A percentile compares a stretch with the other conserved stretches of the same genome.
phyloP scores from a whole-genome alignment of 2,888 invertebrate genomes.

The Dyspetes luteomarginatus region DNA sequence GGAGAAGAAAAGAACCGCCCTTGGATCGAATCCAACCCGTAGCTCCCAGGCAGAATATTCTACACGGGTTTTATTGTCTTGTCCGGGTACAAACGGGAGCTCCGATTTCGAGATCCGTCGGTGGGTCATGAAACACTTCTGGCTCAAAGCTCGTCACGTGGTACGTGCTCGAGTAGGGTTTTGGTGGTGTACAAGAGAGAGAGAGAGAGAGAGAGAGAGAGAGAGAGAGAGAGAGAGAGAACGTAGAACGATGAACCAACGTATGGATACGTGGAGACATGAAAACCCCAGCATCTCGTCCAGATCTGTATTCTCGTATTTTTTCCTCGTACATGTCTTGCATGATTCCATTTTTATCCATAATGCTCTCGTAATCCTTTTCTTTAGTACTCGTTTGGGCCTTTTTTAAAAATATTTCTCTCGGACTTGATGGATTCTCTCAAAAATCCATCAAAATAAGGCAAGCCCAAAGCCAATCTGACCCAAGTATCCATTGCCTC shows the following conservation, averaged over 20 bases:
- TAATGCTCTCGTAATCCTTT: conserved; percentile 3
- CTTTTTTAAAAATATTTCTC: too few species aligned
- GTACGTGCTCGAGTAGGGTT: conserved; percentile 70
- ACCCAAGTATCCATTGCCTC: not conserved
- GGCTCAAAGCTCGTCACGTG: conserved; percentile 2
- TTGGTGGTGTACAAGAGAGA: too few species aligned
- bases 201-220: too few species aligned
- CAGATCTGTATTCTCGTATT: conserved; percentile 64
- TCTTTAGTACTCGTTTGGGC: not conserved
- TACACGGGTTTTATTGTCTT: conserved; percentile 69
- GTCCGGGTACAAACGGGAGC: conserved; percentile 71
- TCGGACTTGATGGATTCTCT: not conserved
- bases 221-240: not conserved
- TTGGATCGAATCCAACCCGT: conserved; percentile 31
- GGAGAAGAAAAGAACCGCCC: not conserved
- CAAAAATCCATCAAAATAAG: too few species aligned
- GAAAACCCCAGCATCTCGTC: conserved; percentile 71
- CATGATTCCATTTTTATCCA: conserved; percentile 22
- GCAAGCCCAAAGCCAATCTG: too few species aligned
- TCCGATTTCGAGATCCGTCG: conserved; percentile 75
- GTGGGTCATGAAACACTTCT: conserved; percentile 51
- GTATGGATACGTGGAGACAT: conserved; percentile 64
- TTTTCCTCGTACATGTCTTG: conserved; percentile 3
- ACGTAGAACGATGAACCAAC: not conserved
- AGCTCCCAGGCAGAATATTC: conserved; percentile 42